A percentile compares a stretch with the other conserved stretches of the same genome.
phyloP scores from a whole-genome alignment of 2,888 invertebrate genomes.

The Diarsia mendica region DNA sequence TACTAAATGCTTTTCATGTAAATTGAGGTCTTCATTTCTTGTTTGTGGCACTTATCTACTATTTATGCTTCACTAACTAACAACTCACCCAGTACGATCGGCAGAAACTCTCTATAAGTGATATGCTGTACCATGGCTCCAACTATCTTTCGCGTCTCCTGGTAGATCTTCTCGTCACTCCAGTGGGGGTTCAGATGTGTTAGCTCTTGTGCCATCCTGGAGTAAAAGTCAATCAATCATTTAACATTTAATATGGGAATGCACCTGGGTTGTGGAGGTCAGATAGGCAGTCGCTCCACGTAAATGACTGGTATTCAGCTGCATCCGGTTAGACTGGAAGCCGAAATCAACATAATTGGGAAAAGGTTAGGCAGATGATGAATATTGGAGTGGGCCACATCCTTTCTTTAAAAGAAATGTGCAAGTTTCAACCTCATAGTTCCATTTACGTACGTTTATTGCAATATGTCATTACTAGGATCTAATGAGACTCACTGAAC shows the following conservation, averaged over 20 bases:
- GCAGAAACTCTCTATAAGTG: conserved; percentile 95
- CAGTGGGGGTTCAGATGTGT: conserved; percentile 95
- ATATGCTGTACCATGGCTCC: conserved; percentile 96
- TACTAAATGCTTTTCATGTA: not conserved
- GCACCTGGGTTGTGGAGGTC: too few species aligned
- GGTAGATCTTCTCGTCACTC: conserved; percentile 96
- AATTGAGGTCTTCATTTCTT: too few species aligned
- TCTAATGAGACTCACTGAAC: not conserved
- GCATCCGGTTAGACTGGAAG: too few species aligned
- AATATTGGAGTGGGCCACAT: not conserved
- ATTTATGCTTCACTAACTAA: not conserved
- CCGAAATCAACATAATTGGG: too few species aligned
- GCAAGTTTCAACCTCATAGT: not conserved
- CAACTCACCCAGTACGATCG: conserved; percentile 92
- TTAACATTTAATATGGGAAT: not conserved
- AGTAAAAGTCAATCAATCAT: not conserved
- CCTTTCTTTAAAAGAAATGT: not conserved
- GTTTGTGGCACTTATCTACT: not conserved
- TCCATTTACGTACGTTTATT: not conserved
- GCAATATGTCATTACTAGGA: not conserved
- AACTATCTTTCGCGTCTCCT: conserved; percentile 95
- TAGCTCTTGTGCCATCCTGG: conserved; percentile 93
- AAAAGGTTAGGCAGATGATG: too few species aligned
- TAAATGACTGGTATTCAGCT: too few species aligned
- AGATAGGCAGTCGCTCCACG: too few species aligned